Evolutionary conservation across 2,888 invertebrate genomes (phyloP).

Genomic region (Melitaea athalia): DNA sequence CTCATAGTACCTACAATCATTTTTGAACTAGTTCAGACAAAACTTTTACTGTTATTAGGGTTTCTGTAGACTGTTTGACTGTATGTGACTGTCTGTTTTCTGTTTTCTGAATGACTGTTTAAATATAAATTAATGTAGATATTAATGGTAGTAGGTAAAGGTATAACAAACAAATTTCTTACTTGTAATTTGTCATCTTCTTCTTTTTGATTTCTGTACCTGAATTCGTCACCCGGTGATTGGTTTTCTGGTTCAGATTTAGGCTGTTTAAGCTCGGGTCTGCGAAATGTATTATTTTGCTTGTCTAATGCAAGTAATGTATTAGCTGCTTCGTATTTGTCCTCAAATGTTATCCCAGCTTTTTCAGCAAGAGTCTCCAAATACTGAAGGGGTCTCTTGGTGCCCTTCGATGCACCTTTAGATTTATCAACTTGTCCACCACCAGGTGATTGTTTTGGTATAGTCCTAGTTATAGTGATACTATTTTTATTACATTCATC

Average conservation of each 20-base stretch:
- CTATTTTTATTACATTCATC: constrained; percentile 78
- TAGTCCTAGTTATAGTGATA: constrained; percentile 75
- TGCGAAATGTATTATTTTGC: constrained; percentile 76
- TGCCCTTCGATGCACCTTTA: constrained; percentile 58
- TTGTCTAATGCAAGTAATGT: constrained; percentile 85
- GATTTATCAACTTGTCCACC: constrained; percentile 59
- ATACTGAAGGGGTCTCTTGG: constrained; percentile 83
- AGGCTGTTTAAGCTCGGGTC: constrained; percentile 70
- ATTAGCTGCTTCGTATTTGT: constrained; percentile 88
- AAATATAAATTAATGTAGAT: no score
- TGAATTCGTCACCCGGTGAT: constrained; percentile 64
- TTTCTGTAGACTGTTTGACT: no score
- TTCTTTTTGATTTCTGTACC: constrained; percentile 72
- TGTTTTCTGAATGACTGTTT: background rate
- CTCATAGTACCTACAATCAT: no score
- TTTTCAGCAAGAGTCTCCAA: constrained; percentile 88
- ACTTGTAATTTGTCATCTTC: constrained; percentile 78
- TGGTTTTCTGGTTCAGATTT: constrained; percentile 68
- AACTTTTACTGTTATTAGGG: no score
- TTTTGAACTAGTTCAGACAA: no score
- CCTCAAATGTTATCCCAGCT: constrained; percentile 88
- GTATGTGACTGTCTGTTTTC: no score
- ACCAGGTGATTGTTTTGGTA: constrained; percentile 65
- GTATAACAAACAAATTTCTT: constrained; percentile 19
- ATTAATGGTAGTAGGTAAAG: no score